A percentile compares a stretch with the other conserved stretches of the same genome.
These are phyloP conservation scores for Danaus chrysippus DNA, from an alignment of 2,888 invertebrate genomes.

Conservation along the genomic window DNA sequence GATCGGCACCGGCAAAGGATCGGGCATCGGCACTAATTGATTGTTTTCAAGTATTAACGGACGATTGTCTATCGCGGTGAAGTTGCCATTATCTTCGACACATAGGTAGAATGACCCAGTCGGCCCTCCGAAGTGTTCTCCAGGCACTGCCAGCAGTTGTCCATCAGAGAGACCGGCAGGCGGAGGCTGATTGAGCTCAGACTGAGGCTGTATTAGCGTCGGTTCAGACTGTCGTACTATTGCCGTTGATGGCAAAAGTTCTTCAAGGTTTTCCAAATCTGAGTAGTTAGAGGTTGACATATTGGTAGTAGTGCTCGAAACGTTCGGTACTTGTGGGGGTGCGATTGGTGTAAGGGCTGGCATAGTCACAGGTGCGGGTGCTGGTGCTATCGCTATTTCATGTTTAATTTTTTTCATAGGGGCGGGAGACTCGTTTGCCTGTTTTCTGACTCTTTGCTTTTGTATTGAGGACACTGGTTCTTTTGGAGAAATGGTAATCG, in stretches of 20 bases:
- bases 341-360: slow-evolving; percentile 45
- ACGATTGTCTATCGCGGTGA: slow-evolving; percentile 85
- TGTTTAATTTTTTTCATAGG: slow-evolving; percentile 59
- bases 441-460: slow-evolving; percentile 54
- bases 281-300: slow-evolving; percentile 45
- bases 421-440: slow-evolving; percentile 45
- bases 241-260: slow-evolving; percentile 68
- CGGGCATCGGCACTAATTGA: slow-evolving; percentile 69
- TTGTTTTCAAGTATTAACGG: slow-evolving; percentile 78
- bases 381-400: slow-evolving; percentile 54
- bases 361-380: slow-evolving; percentile 39
- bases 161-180: slow-evolving; percentile 74
- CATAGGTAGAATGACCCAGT: slow-evolving; percentile 86
- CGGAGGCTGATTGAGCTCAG: slow-evolving; percentile 37
- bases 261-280: slow-evolving; percentile 69
- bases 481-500: slow-evolving; percentile 47
- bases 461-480: slow-evolving; percentile 45
- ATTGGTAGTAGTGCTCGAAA: slow-evolving; percentile 44
- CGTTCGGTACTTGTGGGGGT: slow-evolving; percentile 40
- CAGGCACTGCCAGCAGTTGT: slow-evolving; percentile 85
- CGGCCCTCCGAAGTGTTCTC: slow-evolving; percentile 85
- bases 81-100: slow-evolving; percentile 84
- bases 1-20: slow-evolving; percentile 48
- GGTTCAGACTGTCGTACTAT: slow-evolving; percentile 58
- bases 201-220: slow-evolving; percentile 37